phyloP scores from a whole-genome alignment of 1,140 invertebrate species.

The Frieseomelitta varia region DNA sequence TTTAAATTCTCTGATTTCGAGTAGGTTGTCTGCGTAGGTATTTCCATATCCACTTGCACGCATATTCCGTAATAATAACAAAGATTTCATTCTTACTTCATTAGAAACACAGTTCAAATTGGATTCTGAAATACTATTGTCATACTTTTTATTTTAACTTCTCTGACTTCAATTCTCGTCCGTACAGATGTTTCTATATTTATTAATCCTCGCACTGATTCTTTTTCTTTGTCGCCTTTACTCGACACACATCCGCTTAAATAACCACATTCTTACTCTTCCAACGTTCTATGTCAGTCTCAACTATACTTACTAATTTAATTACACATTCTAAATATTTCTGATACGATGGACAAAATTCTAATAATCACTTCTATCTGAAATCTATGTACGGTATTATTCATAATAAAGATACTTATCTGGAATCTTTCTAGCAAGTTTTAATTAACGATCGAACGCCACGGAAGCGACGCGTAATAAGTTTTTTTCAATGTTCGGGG shows the following conservation, averaged over 20 bases:
- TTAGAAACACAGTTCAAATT: too few species aligned
- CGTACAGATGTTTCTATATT: too few species aligned
- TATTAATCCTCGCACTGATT: too few species aligned
- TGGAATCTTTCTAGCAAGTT: neutral
- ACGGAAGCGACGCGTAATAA: neutral
- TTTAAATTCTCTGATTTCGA: neutral
- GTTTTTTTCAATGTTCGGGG: conserved; percentile 23
- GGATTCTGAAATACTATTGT: too few species aligned
- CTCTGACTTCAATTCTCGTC: too few species aligned
- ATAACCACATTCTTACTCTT: too few species aligned
- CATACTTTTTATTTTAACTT: too few species aligned
- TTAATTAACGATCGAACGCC: neutral
- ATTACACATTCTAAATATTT: neutral
- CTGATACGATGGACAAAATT: neutral
- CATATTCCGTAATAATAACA: too few species aligned
- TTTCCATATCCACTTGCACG: neutral
- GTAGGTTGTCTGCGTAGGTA: neutral
- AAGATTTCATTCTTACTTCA: too few species aligned
- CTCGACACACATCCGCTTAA: too few species aligned
- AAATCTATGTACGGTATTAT: neutral
- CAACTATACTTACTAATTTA: neutral
- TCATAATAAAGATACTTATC: neutral
- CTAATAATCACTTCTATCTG: neutral
- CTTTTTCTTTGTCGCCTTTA: too few species aligned
- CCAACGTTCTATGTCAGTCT: neutral